phyloP scores from a whole-genome alignment of 2,113 vertebrate genomes.

The Himantopus leucocephalus region DNA sequence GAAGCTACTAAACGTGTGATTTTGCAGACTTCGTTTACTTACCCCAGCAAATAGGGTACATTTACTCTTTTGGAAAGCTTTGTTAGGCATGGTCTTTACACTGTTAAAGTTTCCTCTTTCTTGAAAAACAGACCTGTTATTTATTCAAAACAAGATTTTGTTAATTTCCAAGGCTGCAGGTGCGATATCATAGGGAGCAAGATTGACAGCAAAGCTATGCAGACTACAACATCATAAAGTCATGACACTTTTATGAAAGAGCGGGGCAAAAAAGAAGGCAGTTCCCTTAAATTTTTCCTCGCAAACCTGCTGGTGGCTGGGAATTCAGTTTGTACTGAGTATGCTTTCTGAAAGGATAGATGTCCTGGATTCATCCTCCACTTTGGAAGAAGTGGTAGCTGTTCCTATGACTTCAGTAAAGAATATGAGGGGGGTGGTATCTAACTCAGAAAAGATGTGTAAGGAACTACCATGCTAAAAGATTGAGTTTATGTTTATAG shows the following conservation, averaged over 20 bases:
- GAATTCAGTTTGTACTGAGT: neutral
- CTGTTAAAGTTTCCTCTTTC: neutral
- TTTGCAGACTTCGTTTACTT: neutral
- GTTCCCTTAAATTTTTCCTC: neutral
- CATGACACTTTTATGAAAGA: neutral
- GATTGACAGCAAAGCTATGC: neutral
- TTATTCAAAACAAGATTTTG: neutral
- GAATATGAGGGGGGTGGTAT: neutral
- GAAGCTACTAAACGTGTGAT: neutral
- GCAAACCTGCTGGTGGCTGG: neutral
- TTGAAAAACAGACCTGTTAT: neutral
- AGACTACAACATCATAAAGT: neutral
- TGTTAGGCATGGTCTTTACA: neutral
- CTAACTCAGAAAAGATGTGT: neutral
- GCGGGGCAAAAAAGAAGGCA: neutral
- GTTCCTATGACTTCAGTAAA: neutral
- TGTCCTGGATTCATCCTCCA: neutral
- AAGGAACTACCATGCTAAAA: neutral
- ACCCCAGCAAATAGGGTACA: neutral
- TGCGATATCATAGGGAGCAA: neutral
- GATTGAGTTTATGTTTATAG: neutral
- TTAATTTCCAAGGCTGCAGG: neutral
- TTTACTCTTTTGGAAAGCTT: neutral
- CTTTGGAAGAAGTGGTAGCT: neutral
- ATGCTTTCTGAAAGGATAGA: neutral